phyloP scores from a whole-genome alignment of 2,797 vertebrate species.

The Falco biarmicus region DNA sequence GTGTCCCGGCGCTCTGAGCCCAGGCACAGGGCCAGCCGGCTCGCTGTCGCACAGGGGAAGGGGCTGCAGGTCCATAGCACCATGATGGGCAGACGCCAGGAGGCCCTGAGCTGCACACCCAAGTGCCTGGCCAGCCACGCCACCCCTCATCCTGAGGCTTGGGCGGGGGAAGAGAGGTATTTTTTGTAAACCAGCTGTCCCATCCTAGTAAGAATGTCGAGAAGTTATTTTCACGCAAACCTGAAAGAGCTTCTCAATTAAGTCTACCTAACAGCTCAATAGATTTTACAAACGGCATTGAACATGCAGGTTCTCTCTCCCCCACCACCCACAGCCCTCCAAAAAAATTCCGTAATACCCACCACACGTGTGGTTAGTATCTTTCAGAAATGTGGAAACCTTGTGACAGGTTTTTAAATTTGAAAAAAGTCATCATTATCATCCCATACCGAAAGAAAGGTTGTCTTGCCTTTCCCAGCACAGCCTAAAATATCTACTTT shows the following conservation, averaged over 20 bases:
- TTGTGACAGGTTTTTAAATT: background rate
- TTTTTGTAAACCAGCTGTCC: background rate
- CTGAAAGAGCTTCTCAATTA: background rate
- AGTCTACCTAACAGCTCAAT: background rate
- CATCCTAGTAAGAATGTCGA: background rate
- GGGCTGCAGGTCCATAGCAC: background rate
- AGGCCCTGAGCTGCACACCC: background rate
- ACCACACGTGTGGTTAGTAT: background rate
- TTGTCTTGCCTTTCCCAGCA: background rate
- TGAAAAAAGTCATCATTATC: background rate
- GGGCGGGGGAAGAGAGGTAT: too few relatives aligned
- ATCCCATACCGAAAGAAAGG: background rate
- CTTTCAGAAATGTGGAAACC: background rate
- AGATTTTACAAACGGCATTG: background rate
- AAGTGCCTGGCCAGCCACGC: fast-evolving
- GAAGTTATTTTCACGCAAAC: background rate
- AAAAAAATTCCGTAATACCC: background rate
- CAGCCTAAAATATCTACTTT: background rate
- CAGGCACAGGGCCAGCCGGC: fast-evolving
- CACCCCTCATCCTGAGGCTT: background rate
- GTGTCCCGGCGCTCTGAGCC: background rate
- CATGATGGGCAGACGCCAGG: background rate
- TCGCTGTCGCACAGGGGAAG: background rate
- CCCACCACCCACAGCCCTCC: background rate
- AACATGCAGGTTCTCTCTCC: background rate